A percentile compares a stretch with the other conserved stretches of the same genome.
phyloP scores from a whole-genome alignment of 1,140 invertebrate species.

The Platorchestia sp. region DNA sequence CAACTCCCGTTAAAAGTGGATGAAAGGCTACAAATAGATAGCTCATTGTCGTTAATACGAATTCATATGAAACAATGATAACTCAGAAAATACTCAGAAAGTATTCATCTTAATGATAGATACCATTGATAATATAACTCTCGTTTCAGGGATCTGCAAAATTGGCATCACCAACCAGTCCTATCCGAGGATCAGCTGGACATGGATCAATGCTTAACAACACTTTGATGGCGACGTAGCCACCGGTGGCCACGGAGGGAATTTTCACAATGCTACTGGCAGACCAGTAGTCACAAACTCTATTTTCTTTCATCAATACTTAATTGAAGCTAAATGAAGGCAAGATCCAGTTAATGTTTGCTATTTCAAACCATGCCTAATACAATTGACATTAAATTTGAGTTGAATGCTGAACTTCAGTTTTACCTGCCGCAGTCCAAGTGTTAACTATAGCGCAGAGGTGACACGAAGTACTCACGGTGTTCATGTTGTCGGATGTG shows the following conservation, averaged over 20 bases:
- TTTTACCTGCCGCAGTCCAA: too few relatives aligned
- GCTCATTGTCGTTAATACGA: neutral
- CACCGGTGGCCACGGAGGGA: too few relatives aligned
- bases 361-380: too few relatives aligned
- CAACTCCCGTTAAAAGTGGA: neutral
- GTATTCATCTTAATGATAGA: neutral
- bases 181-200: neutral
- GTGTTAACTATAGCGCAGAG: neutral
- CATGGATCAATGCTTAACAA: neutral
- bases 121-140: neutral
- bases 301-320: too few relatives aligned
- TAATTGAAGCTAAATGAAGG: too few relatives aligned
- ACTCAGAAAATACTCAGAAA: neutral
- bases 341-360: too few relatives aligned
- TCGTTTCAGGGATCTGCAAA: neutral
- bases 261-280: too few relatives aligned
- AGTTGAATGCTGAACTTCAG: too few relatives aligned
- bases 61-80: neutral
- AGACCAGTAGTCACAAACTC: too few relatives aligned
- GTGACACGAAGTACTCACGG: slow-evolving; percentile 17
- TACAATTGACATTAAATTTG: too few relatives aligned
- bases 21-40: neutral
- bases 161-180: neutral
- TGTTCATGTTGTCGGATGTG: slow-evolving; percentile 49
- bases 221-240: too few relatives aligned